Evolutionary conservation across 2,113 vertebrate species (phyloP), one percentile per base, ranked within the genome.

Genomic region (Drymodes brunneopygia): DNA sequence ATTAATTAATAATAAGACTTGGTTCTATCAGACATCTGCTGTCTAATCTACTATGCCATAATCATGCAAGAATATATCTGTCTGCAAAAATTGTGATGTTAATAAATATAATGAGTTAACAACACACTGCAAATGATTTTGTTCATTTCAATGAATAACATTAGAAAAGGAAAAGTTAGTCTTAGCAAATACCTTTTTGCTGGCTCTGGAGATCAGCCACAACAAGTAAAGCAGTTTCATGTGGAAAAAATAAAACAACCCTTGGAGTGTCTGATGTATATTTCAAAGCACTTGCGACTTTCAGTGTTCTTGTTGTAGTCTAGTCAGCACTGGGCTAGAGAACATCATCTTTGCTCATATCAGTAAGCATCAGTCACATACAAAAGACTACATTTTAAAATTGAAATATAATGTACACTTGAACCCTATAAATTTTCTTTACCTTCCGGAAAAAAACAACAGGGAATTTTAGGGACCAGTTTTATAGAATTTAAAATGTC

Each of bases 221-320:
- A 88, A 90, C 18, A 85, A 56, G 33, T 5, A 70, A 90, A 90
- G 5, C 42, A 77, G 70, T 94, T 95, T 85, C 23, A 82, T 80
- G 50, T 36, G 29, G 20, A 42, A 93, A 94, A 91, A 80, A 86
- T 62, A 66, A 86, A 81, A 86, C 54, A 92, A 61, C 8, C 33
- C 56, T 95, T 94, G 81, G 83, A 94, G 64, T 72, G 36, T 86
- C 90, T 54, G 5, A 95, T 96, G 82, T 97, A 95, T 97, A 95
- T 96, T 96, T 95, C 81, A 97, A 90, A 74, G 29, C 29, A 84
- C 51, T 79, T 81, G 48, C 0, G 0, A 88, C 80, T 94, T 91
- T 67, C 69, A 72, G 60, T 84, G 53, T 78, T 96, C 69, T 88
- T 10, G 27, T 90, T 91, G 56, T 96, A 86, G 36, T 83, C 48